Base-by-base conservation (phyloP, 2,888 invertebrate genomes). In the Eupithecia tripunctaria region DNA sequence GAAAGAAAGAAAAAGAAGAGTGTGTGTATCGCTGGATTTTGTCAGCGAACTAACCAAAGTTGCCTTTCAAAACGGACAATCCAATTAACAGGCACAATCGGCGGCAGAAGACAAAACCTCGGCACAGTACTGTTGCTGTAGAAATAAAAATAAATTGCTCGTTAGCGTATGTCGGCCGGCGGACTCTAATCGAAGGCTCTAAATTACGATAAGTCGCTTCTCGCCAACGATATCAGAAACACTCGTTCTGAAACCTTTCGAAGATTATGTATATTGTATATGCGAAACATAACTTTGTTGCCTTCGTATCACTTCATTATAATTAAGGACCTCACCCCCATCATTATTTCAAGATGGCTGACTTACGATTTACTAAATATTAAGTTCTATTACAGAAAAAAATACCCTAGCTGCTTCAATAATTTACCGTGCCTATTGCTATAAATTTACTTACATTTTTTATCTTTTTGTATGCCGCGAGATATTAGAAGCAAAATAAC, bases 171-270 rank as follows among this genome's bases (percentile, higher is more conserved):
- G 91, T 90, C 89, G 89, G 88, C 83, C 84, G 88, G 89, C 85
- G 86, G 84, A 88, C 85, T 91, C 93, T 94, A 94, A 94, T 94
- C 93, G 92, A 84, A 81, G 86, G 85, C 91, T 92, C 92, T 93
- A 94, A 94, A 94, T 94, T 93, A 91, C 90, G 94, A 94, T 94
- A 94, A 94, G 90, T 88, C 88, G 86, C 84, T 87, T 87, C 89
- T 89, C 86, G 86, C 88, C 83, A 83, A 87, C 88, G 91, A 92
- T 92, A 94, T 93, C 92, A 85, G 88, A 87, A 75, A 91, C 91
- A 89, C 88, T 90, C 91, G 86, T 89, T 89, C 90, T 89, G 88
- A 89, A 91, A 86, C 89, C 89, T 87, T 86, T 82, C 82, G 82
- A 85, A 91, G 91, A 92, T 92, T 92, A 90, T 82, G 76, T 80